These are phyloP conservation scores for Ormyrus nitidulus DNA, from an alignment of 2,888 invertebrate species.

Conservation along the genomic window DNA sequence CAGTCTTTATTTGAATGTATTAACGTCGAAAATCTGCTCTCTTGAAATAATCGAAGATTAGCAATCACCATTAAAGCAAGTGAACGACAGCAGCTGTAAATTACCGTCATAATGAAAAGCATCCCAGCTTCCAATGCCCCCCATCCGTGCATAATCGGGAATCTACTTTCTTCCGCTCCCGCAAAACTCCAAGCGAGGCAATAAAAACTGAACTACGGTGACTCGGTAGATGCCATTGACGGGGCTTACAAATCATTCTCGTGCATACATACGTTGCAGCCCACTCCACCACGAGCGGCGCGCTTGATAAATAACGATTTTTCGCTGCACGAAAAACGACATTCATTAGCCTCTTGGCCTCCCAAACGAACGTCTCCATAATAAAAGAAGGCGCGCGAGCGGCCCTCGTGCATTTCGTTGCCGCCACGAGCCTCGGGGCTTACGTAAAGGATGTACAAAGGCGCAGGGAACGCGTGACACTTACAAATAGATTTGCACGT, in stretches of 20 bases:
- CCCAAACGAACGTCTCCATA: conserved; percentile 25
- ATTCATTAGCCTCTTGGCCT: conserved; percentile 4
- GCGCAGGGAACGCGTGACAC: background rate
- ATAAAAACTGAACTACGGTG: background rate
- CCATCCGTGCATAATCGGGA: too few species aligned
- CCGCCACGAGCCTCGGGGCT: background rate
- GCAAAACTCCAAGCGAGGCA: too few species aligned
- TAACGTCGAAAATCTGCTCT: too few species aligned
- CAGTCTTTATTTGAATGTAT: too few species aligned
- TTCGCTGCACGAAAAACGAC: conserved; percentile 3
- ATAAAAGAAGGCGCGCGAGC: background rate
- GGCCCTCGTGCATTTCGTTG: background rate
- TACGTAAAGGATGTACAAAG: conserved; percentile 26
- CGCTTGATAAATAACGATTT: conserved; percentile 19
- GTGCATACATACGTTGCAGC: background rate
- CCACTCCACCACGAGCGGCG: background rate
- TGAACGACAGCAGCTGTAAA: background rate
- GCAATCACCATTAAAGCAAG: background rate
- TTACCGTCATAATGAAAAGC: too few species aligned
- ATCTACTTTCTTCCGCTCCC: too few species aligned
- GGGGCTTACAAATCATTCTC: conserved; percentile 11
- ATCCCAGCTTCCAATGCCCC: too few species aligned
- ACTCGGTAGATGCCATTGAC: background rate
- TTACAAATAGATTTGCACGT: background rate
- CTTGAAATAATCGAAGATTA: background rate